Base-by-base conservation (phyloP, 2,113 vertebrate genomes). In the Rhadina sibilatrix region DNA sequence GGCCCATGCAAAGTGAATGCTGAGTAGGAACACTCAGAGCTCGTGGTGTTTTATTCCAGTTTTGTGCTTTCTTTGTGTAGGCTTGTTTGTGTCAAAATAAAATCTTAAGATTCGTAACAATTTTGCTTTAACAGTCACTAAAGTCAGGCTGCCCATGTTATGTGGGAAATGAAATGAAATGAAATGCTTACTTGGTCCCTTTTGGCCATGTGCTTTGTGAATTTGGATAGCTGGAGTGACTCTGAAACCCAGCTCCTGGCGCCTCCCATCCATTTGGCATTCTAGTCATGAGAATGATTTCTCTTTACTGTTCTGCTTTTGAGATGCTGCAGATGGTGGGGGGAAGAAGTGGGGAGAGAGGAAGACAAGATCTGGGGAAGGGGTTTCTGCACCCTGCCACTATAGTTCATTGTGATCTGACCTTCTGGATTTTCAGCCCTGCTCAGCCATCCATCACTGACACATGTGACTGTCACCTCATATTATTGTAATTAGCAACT, bases 401-500 rank as follows among this genome's bases (percentile, higher is more conserved):
- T 65, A 2, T 68, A 84, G 87, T 64, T 71, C 24, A 44, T 17
- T 68, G 44, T 1, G 9, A 38, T 74, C 64, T 68, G 68, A 86
- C 88, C 57, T 77, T 80, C 17, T 83, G 71, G 44, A 37, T 94
- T 87, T 94, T 89, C 85, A 92, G 46, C 22, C 52, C 6, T 0
- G 0, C 64, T 90, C 33, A 83, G 49, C 56, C 38, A 31, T 54
- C 47, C 59, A 49, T 60, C 40, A 15, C 23, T 75, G 18, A n/a
- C 31, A 81, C 85, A 70, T 54, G 52, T 87, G 93, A 80, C 90
- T 86, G 70, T 88, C 78, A 77, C 59, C 33, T 88, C 12, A 0
- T 44, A n/a, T 86, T 74, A 57, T 77, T 65, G 61, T 93, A 94
- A 93, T 93, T 94, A 96, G 63, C 70, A 90, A 44, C 59, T 80